Percentiles rank a stretch among this genome's conserved stretches.
These are phyloP conservation scores for Myoxocephalus aenaeus DNA, from an alignment of 2,797 vertebrate genomes.

Conservation along the genomic window DNA sequence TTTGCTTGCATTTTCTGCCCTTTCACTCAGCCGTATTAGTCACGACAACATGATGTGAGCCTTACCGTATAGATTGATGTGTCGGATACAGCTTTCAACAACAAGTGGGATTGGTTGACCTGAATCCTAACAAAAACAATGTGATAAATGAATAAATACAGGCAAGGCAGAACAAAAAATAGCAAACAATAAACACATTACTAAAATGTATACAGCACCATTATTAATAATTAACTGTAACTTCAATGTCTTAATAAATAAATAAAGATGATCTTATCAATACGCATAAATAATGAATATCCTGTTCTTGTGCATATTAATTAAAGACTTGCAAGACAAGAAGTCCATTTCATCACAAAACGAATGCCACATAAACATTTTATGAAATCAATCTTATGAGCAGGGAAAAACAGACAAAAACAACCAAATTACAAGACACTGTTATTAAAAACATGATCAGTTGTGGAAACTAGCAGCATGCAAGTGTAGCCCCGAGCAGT, in stretches of 20 bases:
- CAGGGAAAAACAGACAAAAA: constrained; percentile 18
- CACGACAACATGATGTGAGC: not conserved
- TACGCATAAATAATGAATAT: not conserved
- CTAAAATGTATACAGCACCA: not conserved
- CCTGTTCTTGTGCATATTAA: not conserved
- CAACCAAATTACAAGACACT: not conserved
- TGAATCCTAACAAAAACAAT: constrained; percentile 78
- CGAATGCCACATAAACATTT: constrained; percentile 24
- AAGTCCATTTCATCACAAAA: not conserved
- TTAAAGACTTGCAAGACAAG: not conserved
- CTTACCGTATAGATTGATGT: constrained; percentile 98
- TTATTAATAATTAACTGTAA: not conserved
- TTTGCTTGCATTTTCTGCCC: constrained; percentile 19
- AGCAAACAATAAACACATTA: not conserved
- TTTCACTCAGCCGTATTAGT: constrained; percentile 20
- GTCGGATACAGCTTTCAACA: constrained; percentile 96
- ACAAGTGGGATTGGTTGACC: constrained; percentile 96
- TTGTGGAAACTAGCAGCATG: constrained; percentile 33
- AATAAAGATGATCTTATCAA: not conserved
- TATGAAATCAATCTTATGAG: not conserved
- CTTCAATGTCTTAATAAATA: not conserved
- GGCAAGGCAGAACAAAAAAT: constrained; percentile 8
- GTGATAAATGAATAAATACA: constrained; percentile 4
- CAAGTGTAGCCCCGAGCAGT: constrained; percentile 38
- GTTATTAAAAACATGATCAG: constrained; percentile 3